These are phyloP conservation scores for Bombus sibiricus DNA, from an alignment of 1,140 invertebrate genomes.

Conservation along the genomic window DNA sequence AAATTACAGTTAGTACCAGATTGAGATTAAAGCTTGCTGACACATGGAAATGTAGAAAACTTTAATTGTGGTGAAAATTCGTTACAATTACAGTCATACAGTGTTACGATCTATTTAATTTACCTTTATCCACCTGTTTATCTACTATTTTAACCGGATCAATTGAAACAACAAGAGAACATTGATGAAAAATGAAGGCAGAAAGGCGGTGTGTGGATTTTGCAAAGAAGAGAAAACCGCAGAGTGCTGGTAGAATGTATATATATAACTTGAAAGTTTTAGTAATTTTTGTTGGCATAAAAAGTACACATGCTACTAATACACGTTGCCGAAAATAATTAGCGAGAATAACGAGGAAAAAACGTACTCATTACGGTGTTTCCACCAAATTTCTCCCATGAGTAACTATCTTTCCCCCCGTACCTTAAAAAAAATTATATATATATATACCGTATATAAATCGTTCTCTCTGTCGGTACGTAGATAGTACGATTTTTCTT, in stretches of 20 bases:
- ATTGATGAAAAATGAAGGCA: background rate
- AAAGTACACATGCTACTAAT: conserved; percentile 1
- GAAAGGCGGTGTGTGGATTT: background rate
- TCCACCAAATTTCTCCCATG: background rate
- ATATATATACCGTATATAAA: conserved; percentile 7
- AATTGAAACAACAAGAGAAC: background rate
- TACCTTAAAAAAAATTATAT: background rate
- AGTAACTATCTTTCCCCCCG: conserved; percentile 14
- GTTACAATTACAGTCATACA: background rate
- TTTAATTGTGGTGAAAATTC: background rate
- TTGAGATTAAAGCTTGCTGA: background rate
- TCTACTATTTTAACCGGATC: background rate
- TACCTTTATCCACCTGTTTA: background rate
- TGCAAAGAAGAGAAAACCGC: conserved; percentile 38
- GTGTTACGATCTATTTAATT: background rate
- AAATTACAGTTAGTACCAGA: background rate
- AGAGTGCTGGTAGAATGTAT: conserved; percentile 14
- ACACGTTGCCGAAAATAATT: conserved; percentile 38
- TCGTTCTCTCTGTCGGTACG: conserved; percentile 16
- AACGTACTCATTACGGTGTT: conserved; percentile 42
- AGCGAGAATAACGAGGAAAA: conserved; percentile 67
- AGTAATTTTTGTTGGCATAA: conserved; percentile 24
- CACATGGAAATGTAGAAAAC: background rate
- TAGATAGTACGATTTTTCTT: conserved; percentile 22
- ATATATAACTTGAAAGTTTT: conserved; percentile 1